phyloP scores from a whole-genome alignment of 2,888 invertebrate species.

The Clitarchus hookeri region DNA sequence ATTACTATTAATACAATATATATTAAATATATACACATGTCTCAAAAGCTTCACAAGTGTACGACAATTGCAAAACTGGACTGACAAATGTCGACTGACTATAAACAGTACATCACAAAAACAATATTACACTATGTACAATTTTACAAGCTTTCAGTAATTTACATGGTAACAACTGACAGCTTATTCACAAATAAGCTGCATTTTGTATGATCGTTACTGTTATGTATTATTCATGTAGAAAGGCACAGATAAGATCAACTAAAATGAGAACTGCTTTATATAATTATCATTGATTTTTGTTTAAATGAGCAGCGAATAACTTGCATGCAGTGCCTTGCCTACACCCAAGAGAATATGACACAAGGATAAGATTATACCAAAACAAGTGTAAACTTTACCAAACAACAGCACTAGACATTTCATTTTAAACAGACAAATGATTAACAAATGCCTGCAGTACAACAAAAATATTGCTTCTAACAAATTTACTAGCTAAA shows the following conservation, averaged over 20 bases:
- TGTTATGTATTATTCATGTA: constrained; percentile 1
- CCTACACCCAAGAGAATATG: background rate
- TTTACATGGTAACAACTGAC: constrained; percentile 24
- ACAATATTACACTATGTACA: constrained; percentile 15
- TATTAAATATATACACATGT: background rate
- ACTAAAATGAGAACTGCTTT: background rate
- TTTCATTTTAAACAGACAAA: background rate
- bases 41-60: background rate
- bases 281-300: background rate
- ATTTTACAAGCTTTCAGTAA: constrained; percentile 17
- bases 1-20: background rate
- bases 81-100: background rate
- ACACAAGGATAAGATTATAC: background rate
- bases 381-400: background rate
- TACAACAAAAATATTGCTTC: background rate
- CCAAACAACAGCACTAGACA: background rate
- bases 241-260: constrained; percentile 20
- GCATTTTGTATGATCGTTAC: background rate
- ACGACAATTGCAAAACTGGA: background rate
- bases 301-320: background rate
- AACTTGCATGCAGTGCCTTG: background rate
- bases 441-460: background rate
- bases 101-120: constrained; percentile 10
- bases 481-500: background rate
- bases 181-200: background rate